A percentile compares a stretch with the other conserved stretches of the same genome.
phyloP scores from a whole-genome alignment of 2,113 vertebrate genomes.

The Hippolais icterina region DNA sequence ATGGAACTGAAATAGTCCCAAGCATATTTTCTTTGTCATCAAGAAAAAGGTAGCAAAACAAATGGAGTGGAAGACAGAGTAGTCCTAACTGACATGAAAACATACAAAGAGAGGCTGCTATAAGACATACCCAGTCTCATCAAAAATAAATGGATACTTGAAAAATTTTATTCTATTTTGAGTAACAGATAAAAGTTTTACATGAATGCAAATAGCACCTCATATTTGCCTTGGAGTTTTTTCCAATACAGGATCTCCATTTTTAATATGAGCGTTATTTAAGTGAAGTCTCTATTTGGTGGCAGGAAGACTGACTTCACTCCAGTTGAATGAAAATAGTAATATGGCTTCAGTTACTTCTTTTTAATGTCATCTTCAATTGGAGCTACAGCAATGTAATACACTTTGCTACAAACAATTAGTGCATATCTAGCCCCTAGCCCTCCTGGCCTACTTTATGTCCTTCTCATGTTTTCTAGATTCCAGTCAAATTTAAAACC shows the following conservation, averaged over 20 bases:
- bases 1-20: background rate
- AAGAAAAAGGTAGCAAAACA: background rate
- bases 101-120: background rate
- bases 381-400: background rate
- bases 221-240: background rate
- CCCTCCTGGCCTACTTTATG: background rate
- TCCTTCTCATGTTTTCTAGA: background rate
- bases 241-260: background rate
- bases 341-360: background rate
- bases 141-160: background rate
- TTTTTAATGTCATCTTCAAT: background rate
- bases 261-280: background rate
- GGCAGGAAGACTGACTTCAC: background rate
- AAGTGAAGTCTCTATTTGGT: background rate
- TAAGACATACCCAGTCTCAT: background rate
- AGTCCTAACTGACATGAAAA: background rate
- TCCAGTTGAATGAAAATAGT: background rate
- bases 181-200: background rate
- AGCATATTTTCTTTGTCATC: background rate
- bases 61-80: background rate
- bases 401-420: background rate
- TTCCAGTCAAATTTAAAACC: background rate
- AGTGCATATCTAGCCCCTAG: background rate
- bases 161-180: background rate
- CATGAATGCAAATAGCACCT: background rate